Conservation (phyloP, 2,113 vertebrate genomes). For the Cyrtonyx montezumae region DNA sequence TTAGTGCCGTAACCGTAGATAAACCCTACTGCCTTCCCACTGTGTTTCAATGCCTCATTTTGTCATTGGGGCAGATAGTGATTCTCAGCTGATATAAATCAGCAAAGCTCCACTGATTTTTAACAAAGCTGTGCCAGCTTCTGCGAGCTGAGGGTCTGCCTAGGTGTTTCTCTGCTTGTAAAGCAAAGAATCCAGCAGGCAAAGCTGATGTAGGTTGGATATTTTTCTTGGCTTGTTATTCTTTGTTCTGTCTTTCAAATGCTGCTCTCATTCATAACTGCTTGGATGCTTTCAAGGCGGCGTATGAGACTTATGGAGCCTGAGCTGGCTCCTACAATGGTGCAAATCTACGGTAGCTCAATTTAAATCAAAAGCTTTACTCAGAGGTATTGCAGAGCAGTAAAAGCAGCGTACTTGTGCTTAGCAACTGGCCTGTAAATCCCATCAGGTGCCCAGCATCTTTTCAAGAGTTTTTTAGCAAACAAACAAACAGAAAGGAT, state of each 20-base stretch:
- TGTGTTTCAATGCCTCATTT: slow-evolving; percentile 56
- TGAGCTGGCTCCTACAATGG: slow-evolving; percentile 49
- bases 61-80: slow-evolving; percentile 66
- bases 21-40: slow-evolving; percentile 54
- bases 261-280: slow-evolving; percentile 48
- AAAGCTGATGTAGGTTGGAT: slow-evolving; percentile 45
- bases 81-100: slow-evolving; percentile 72
- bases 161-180: slow-evolving; percentile 34
- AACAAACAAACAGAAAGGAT: slow-evolving; percentile 66
- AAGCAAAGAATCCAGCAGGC: slow-evolving; percentile 47
- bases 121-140: slow-evolving; percentile 70
- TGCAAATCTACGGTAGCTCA: slow-evolving; percentile 49
- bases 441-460: slow-evolving; percentile 21
- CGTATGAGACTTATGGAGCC: slow-evolving; percentile 23
- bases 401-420: slow-evolving; percentile 10
- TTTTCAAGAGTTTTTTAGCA: slow-evolving; percentile 67
- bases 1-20: slow-evolving; percentile 48
- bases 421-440: slow-evolving; percentile 59
- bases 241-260: slow-evolving; percentile 46
- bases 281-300: slow-evolving; percentile 34
- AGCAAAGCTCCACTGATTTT: slow-evolving; percentile 73
- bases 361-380: slow-evolving; percentile 51
- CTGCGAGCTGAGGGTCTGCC: slow-evolving; percentile 61
- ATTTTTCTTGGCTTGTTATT: not conserved
- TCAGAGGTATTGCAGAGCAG: slow-evolving; percentile 34